These are phyloP conservation scores for Danaus melanippus DNA, from an alignment of 1,140 invertebrate species.

Conservation along the genomic window DNA sequence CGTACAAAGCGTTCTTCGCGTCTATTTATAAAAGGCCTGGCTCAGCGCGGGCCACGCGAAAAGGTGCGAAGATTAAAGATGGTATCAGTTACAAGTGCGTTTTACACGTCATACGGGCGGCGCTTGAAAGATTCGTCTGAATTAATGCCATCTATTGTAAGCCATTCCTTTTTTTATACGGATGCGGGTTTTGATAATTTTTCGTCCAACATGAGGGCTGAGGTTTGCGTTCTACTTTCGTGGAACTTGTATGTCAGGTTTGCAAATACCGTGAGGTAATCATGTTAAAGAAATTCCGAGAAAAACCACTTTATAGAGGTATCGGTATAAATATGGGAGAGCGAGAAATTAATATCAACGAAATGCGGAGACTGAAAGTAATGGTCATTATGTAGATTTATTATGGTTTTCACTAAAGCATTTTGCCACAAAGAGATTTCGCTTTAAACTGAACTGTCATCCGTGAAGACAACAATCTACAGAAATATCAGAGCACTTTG, in stretches of 20 bases:
- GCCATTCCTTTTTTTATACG: conserved; percentile 24
- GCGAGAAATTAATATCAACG: no score
- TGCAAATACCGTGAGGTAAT: no score
- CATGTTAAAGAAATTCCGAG: no score
- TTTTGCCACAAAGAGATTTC: conserved; percentile 33
- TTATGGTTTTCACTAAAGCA: conserved; percentile 13
- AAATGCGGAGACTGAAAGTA: background rate
- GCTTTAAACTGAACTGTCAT: conserved; percentile 44
- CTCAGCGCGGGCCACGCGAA: conserved; percentile 44
- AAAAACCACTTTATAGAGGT: no score
- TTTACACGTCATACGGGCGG: conserved; percentile 39
- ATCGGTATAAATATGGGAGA: no score
- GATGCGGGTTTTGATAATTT: conserved; percentile 22
- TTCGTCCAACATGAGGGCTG: conserved; percentile 7
- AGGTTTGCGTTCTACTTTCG: conserved; percentile 1
- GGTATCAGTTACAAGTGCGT: conserved; percentile 58
- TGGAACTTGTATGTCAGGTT: conserved; percentile 2
- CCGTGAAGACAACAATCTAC: conserved; percentile 35
- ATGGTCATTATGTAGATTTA: background rate
- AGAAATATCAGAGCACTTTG: conserved; percentile 51
- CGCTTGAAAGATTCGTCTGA: conserved; percentile 36
- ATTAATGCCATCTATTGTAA: conserved; percentile 36
- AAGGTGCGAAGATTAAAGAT: conserved; percentile 71
- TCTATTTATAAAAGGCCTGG: conserved; percentile 58
- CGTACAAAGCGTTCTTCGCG: conserved; percentile 51